Conservation (phyloP, 1,140 invertebrate genomes). For the Copidosoma floridanum region DNA sequence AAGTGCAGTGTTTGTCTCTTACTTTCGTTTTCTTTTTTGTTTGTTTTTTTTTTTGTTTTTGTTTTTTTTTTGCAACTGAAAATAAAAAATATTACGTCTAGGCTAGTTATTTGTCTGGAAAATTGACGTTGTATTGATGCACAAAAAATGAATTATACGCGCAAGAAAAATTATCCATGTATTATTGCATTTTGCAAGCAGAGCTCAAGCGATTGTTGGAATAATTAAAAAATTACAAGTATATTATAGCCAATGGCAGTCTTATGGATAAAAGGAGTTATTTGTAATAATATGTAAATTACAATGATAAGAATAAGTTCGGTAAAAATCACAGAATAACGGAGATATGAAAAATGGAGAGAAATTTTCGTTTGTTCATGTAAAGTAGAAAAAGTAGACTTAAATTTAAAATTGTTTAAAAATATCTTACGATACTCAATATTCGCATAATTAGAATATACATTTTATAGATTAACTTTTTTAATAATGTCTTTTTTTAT, state of each 20-base stretch:
- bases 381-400: constrained; percentile 15
- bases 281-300: too few species aligned
- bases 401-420: constrained; percentile 5
- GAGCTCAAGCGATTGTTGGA: neutral
- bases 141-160: neutral
- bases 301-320: constrained; percentile 6
- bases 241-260: constrained; percentile 11
- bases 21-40: neutral
- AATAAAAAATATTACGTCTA: constrained; percentile 4
- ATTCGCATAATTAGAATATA: constrained; percentile 19
- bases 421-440: constrained; percentile 7
- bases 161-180: neutral
- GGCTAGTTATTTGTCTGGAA: constrained; percentile 24
- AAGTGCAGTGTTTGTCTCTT: neutral
- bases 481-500: too few species aligned
- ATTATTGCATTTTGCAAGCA: neutral
- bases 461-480: neutral
- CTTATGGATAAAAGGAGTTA: constrained; percentile 3
- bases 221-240: neutral
- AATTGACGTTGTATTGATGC: constrained; percentile 16
- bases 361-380: constrained; percentile 6
- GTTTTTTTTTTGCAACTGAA: too few species aligned
- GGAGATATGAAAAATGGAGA: constrained; percentile 8
- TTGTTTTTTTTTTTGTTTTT: too few species aligned
- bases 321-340: constrained; percentile 4